Conservation (phyloP, 2,113 vertebrate species). For the Pipa parva region DNA sequence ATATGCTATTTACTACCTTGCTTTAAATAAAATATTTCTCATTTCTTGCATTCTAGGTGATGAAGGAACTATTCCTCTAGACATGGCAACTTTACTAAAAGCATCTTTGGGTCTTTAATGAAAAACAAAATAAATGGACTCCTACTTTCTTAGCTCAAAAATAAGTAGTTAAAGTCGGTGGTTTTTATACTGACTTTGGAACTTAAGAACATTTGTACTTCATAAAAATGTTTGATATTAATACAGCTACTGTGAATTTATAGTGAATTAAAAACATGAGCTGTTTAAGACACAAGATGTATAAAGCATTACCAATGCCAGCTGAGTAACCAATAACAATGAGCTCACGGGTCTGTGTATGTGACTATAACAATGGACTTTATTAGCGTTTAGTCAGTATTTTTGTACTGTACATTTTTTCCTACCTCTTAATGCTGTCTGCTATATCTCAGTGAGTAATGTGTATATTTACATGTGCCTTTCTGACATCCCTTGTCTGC, state of each 20-base stretch:
- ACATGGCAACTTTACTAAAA: constrained; percentile 91
- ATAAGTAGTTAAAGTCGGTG: constrained; percentile 48
- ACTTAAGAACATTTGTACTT: constrained; percentile 62
- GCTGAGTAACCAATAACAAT: constrained; percentile 46
- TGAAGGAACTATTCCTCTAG: constrained; percentile 78
- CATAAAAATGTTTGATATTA: constrained; percentile 62
- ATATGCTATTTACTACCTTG: too few relatives aligned
- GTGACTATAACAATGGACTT: constrained; percentile 57
- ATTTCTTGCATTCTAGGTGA: constrained; percentile 62
- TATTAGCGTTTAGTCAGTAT: constrained; percentile 61
- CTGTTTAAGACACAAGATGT: constrained; percentile 35
- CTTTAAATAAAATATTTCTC: too few relatives aligned
- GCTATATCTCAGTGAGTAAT: constrained; percentile 70
- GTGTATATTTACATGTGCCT: constrained; percentile 69
- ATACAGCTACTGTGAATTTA: constrained; percentile 53
- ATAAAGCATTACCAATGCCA: constrained; percentile 48
- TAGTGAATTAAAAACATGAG: constrained; percentile 44
- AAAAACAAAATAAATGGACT: constrained; percentile 2
- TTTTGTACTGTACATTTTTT: constrained; percentile 78
- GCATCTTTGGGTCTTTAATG: constrained; percentile 85
- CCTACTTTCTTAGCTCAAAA: constrained; percentile 34
- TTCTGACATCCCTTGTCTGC: constrained; percentile 59
- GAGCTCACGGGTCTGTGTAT: too few relatives aligned
- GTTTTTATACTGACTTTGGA: constrained; percentile 51
- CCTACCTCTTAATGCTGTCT: constrained; percentile 65